Evolutionary conservation across 2,888 invertebrate species (phyloP), one percentile per base, ranked within the genome.

Genomic region (Xestia ashworthii): DNA sequence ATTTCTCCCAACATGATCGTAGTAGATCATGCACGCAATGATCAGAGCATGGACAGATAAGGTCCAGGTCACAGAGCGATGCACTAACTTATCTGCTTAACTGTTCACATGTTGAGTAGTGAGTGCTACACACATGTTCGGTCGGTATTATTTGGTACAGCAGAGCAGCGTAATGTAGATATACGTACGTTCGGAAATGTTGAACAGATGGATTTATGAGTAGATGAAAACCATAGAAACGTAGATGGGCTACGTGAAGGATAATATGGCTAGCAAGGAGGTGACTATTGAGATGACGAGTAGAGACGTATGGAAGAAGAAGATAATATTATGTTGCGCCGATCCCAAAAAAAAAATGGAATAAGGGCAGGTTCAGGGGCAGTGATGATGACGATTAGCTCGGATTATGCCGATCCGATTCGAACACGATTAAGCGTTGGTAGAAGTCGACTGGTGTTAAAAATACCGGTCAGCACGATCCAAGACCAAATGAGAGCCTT

Each of bases 1-100:
- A 48, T 76, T 60, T 60, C 66, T 32, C 50, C n/a, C 38, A 62
- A 55, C 53, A 41, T 14, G 65, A 14, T 41, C 22, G 8, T 66
- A 32, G 14, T 53, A 32, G 16, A 38, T 48, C 44, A 70, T 48
- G 16, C 9, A 71, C 71, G 65, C n/a, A 70, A 79, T 76, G 73
- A 69, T 74, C 75, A 73, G 50, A 55, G 73, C 73, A 74, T 76
- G 74, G 14, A 58, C 55, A 74, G 76, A 74, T 82, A 74, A 71
- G 58, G 38, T 62, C 53, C 74, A 72, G 83, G 84, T 83, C 83
- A 83, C n/a, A 83, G 84, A 71, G 66, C 71, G 68, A 74, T 74
- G 80, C 77, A 80, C 76, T 74, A 62, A 83, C 32, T 83, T 80
- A 83, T 84, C 78, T 65, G 16, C 64, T 9, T 38, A 41, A 46